A percentile compares a stretch with the other conserved stretches of the same genome.
These are phyloP conservation scores for Elephas maximus DNA, from an alignment of 2,113 vertebrate species.

Conservation along the genomic window DNA sequence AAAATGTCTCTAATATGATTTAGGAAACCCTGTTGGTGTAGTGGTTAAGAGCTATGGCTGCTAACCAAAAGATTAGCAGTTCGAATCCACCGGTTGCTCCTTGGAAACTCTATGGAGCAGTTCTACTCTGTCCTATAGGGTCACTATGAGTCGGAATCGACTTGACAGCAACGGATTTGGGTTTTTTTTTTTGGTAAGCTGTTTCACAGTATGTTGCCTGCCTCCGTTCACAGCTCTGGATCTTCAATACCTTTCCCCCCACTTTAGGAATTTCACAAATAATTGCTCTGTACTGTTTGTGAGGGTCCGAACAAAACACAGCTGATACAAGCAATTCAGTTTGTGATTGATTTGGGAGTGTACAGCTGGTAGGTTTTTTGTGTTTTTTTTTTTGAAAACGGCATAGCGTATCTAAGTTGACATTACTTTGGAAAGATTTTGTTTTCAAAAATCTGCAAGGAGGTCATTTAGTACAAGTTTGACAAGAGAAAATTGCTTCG, in stretches of 20 bases:
- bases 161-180: background rate
- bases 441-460: slow-evolving; percentile 78
- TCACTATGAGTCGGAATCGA: no score
- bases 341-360: slow-evolving; percentile 83
- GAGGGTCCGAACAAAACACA: slow-evolving; percentile 53
- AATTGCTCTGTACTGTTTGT: background rate
- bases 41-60: no score
- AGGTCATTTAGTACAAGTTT: slow-evolving; percentile 76
- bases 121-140: no score
- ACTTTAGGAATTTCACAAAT: slow-evolving; percentile 72
- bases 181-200: slow-evolving; percentile 41
- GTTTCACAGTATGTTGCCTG: slow-evolving; percentile 47
- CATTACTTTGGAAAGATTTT: slow-evolving; percentile 81
- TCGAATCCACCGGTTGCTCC: no score
- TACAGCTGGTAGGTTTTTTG: slow-evolving; percentile 53
- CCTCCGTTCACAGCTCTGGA: slow-evolving; percentile 44
- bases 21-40: background rate
- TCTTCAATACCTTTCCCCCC: slow-evolving; percentile 24
- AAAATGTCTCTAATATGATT: slow-evolving; percentile 26
- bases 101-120: no score
- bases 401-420: slow-evolving; percentile 65
- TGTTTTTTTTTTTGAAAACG: slow-evolving; percentile 48
- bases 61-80: no score
- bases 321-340: slow-evolving; percentile 19
- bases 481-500: slow-evolving; percentile 68